phyloP scores from a whole-genome alignment of 2,888 invertebrate genomes.

The Scaptomyza reducta region DNA sequence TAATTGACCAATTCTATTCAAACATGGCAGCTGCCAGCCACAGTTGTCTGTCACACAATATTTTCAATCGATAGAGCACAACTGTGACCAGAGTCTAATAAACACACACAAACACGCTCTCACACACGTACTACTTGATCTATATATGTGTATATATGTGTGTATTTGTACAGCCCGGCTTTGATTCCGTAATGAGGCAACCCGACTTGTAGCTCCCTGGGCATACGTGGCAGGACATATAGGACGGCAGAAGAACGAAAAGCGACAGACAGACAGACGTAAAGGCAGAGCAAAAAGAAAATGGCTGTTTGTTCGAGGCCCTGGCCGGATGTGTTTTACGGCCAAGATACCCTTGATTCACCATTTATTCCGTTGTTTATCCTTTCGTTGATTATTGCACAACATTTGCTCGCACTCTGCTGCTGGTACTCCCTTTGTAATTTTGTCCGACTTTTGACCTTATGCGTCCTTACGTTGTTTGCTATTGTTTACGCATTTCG shows the following conservation, averaged over 20 bases:
- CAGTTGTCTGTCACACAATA: constrained; percentile 61
- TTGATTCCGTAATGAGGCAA: constrained; percentile 76
- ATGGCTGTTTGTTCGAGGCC: constrained; percentile 45
- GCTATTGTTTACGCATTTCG: constrained; percentile 69
- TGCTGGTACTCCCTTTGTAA: constrained; percentile 45
- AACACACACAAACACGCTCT: constrained; percentile 11
- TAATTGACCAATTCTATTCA: constrained; percentile 77
- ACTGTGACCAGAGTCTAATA: constrained; percentile 58
- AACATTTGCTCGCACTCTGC: constrained; percentile 63
- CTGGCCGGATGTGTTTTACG: constrained; percentile 74
- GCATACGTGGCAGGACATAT: constrained; percentile 24
- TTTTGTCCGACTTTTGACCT: constrained; percentile 74
- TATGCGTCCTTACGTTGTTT: constrained; percentile 50
- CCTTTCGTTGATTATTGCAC: constrained; percentile 79
- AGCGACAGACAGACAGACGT: constrained; percentile 1
- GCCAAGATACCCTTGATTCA: constrained; percentile 73
- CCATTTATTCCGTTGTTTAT: constrained; percentile 78
- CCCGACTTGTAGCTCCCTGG: constrained; percentile 42
- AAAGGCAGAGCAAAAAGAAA: constrained; percentile 25
- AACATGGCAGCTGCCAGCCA: constrained; percentile 56
- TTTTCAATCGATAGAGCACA: constrained; percentile 76
- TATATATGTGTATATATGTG: not conserved
- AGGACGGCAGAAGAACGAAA: constrained; percentile 5
- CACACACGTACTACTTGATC: constrained; percentile 9
- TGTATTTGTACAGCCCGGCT: constrained; percentile 62